A percentile compares a stretch with the other conserved stretches of the same genome.
These are phyloP conservation scores for Propithecus deckenii DNA, from an alignment of 2,797 vertebrate genomes.

Conservation along the genomic window DNA sequence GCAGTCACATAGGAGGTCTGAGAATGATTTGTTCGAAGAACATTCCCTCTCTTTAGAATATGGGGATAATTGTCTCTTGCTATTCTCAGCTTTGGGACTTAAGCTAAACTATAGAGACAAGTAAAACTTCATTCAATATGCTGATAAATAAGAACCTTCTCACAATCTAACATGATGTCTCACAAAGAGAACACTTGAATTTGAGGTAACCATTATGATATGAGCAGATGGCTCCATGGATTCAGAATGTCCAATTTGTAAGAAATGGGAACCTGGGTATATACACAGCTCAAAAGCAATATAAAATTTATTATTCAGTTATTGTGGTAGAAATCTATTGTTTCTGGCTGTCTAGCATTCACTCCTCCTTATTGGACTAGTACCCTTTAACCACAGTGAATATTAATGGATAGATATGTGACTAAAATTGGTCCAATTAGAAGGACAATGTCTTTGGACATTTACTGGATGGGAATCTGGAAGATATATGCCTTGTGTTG, in stretches of 20 bases:
- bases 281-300: not conserved
- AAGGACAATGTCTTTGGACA: not conserved
- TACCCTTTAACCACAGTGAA: not conserved
- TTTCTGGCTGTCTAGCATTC: not conserved
- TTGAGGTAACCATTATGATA: not conserved
- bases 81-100: constrained; percentile 4
- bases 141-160: not conserved
- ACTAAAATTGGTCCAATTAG: not conserved
- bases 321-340: not conserved
- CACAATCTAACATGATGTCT: not conserved
- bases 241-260: not conserved
- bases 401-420: not conserved
- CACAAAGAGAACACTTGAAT: not conserved
- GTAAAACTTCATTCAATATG: not conserved
- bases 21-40: too few relatives aligned
- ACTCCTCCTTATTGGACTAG: not conserved
- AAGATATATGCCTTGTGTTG: not conserved
- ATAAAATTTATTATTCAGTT: not conserved
- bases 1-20: too few relatives aligned
- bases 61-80: not conserved
- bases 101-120: not conserved
- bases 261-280: not conserved
- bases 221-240: not conserved
- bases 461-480: not conserved
- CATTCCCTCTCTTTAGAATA: not conserved